Base-by-base conservation (phyloP, 2,797 vertebrate genomes). In the Arrhamphus sclerolepis region DNA sequence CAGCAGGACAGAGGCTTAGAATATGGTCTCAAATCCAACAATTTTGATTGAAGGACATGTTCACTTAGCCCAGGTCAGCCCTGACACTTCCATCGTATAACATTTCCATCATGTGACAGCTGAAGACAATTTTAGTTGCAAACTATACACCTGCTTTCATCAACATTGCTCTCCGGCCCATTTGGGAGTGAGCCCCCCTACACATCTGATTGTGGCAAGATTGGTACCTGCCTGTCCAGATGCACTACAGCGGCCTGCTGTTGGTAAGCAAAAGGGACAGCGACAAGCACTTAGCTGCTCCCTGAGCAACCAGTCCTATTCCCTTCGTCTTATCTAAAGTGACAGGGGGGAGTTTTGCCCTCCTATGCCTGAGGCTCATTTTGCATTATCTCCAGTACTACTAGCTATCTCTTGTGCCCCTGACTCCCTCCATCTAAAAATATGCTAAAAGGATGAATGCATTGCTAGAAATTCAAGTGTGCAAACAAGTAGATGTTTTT, bases 281-380 rank as follows among this genome's bases (percentile, higher is more conserved):
- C 57, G 66, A 84, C 87, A 85, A 85, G 87, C 87, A 88, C 87
- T 89, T 91, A 87, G 86, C 83, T 38, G 58, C 72, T 91, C 90
- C 89, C 90, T 75, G 66, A 70, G 87, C 88, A 77, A 69, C 83
- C 72, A 68, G 81, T 80, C 84, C 87, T 78, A 88, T 90, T 91
- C 85, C 80, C 82, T 70, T 58, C 39, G 72, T 72, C 87, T 92
- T 91, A 92, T 91, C 87, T 87, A 76, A 91, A 91, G 85, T 90
- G 89, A 91, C 90, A 90, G 77, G 84, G 78, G n/a, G 72, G 78
- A 87, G 72, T 89, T 81, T 83, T 86, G 68, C 73, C 68, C 31
- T 78, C 78, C 74, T 80, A 55, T 80, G 86, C 88, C 86, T 56
- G 48, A 70, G 82, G 88, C 87, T 87, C 80, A 79, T 87, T 69